These are phyloP conservation scores for Micronisus gabar DNA, from an alignment of 2,113 vertebrate species.

Conservation along the genomic window DNA sequence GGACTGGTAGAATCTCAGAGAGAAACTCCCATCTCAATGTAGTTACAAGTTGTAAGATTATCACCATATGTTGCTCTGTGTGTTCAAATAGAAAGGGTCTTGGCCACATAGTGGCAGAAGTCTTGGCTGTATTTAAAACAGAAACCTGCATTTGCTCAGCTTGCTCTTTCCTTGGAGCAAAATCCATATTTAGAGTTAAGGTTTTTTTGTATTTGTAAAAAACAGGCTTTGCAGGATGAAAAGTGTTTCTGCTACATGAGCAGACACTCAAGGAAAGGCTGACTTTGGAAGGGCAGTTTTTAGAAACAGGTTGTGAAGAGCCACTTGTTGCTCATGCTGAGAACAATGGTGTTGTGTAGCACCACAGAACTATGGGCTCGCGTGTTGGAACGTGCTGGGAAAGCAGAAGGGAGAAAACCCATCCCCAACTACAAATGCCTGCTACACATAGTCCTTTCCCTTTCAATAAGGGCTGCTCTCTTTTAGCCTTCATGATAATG, in stretches of 20 bases:
- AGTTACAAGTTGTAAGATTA: not conserved
- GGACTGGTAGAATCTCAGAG: not conserved
- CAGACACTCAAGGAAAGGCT: not conserved
- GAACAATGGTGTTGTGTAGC: not conserved
- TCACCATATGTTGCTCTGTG: not conserved
- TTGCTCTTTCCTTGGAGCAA: not conserved
- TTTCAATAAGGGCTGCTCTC: not conserved
- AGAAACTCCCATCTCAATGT: not conserved
- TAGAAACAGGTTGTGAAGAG: not conserved
- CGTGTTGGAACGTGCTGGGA: accelerated
- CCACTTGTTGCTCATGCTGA: not conserved
- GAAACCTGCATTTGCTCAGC: not conserved
- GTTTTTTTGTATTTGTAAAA: not conserved
- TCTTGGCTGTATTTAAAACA: not conserved
- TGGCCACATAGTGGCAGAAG: not conserved
- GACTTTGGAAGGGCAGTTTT: not conserved
- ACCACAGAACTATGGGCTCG: not conserved
- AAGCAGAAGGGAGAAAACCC: not conserved
- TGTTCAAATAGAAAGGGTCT: not conserved
- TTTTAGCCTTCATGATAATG: not conserved
- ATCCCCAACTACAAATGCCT: not conserved
- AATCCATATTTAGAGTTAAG: not conserved
- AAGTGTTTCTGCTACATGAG: not conserved
- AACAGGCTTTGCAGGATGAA: not conserved
- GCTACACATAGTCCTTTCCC: not conserved